Conservation (phyloP, 2,797 vertebrate genomes). For the Sebastes flavidus region DNA sequence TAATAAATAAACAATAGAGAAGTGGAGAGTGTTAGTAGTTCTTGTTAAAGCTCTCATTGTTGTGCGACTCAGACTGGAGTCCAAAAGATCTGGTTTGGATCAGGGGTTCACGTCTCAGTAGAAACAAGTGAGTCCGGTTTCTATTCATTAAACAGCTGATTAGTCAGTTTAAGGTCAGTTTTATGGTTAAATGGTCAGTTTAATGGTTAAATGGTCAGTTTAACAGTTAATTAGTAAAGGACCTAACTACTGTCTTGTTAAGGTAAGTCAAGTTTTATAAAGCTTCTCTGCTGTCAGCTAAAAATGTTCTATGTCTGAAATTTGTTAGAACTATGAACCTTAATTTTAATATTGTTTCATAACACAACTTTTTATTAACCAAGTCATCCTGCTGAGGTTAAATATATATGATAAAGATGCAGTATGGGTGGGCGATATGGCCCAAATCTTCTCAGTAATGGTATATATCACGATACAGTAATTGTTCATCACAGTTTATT, state of each 20-base stretch:
- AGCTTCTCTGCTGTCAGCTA: not conserved
- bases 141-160: not conserved
- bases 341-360: not conserved
- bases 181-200: not conserved
- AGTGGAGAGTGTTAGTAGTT: not conserved
- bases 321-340: not conserved
- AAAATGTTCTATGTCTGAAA: not conserved
- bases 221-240: not conserved
- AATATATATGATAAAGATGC: not conserved
- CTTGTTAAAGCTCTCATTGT: not conserved
- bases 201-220: not conserved
- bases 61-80: slow-evolving; percentile 37
- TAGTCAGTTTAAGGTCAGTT: not conserved
- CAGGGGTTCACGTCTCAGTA: not conserved
- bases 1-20: too few species aligned
- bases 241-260: not conserved
- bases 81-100: slow-evolving; percentile 16
- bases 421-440: too few species aligned
- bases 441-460: fast-evolving
- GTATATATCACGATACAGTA: too few species aligned
- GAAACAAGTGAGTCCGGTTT: slow-evolving; percentile 24
- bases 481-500: too few species aligned
- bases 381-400: not conserved
- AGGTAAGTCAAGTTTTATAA: not conserved
- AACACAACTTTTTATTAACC: fast-evolving